Percentiles rank a stretch among this genome's conserved stretches.
These are phyloP conservation scores for Grallaria varia DNA, from an alignment of 2,113 vertebrate species.

Conservation along the genomic window DNA sequence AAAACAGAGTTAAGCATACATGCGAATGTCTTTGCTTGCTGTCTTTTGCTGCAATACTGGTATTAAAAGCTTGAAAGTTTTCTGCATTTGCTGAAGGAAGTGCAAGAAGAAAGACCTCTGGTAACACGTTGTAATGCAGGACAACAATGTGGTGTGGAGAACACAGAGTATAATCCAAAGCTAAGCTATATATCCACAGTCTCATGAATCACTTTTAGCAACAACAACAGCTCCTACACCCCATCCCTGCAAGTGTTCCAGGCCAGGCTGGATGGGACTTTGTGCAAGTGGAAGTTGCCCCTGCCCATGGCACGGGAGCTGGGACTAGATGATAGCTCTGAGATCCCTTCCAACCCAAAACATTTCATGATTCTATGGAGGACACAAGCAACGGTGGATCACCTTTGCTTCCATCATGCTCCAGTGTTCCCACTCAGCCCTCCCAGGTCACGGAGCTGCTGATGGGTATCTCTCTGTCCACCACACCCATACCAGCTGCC, in stretches of 20 bases:
- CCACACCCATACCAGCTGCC: accelerated
- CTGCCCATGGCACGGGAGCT: neutral
- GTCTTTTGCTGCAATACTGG: neutral
- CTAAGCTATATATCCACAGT: neutral
- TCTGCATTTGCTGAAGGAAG: neutral
- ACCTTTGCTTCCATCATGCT: neutral
- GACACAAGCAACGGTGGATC: neutral
- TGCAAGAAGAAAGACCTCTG: neutral
- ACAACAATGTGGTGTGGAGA: neutral
- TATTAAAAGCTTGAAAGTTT: neutral
- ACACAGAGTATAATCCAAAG: neutral
- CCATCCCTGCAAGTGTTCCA: neutral
- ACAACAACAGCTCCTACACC: neutral
- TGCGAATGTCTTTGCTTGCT: neutral
- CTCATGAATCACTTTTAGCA: neutral
- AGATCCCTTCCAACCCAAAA: neutral
- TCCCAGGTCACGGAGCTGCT: accelerated
- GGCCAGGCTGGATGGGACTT: neutral
- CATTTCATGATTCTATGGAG: neutral
- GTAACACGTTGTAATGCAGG: neutral
- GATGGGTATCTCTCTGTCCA: neutral
- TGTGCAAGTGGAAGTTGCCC: neutral
- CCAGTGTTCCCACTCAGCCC: neutral
- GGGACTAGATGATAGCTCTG: neutral
- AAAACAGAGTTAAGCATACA: neutral